Conservation (phyloP, 2,797 vertebrate genomes). For the Ciconia nigra region DNA sequence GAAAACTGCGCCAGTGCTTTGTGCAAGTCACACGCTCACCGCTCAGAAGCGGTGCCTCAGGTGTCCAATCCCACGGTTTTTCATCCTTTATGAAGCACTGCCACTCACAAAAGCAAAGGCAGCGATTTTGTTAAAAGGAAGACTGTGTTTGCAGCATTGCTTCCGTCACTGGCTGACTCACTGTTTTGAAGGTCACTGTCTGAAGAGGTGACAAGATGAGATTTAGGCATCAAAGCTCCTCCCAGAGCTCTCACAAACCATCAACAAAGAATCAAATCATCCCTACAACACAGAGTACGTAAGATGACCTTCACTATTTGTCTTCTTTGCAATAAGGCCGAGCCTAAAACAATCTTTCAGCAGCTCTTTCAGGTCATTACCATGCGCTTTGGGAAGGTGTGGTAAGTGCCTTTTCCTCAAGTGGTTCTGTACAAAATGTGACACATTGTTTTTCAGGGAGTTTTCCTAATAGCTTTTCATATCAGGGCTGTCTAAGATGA, state of each 20-base stretch:
- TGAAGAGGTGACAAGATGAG: neutral
- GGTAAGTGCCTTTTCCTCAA: neutral
- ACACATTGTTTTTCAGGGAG: neutral
- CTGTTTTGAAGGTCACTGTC: neutral
- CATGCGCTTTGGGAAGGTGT: neutral
- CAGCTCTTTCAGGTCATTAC: neutral
- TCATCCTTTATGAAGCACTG: neutral
- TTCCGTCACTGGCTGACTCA: neutral
- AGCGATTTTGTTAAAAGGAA: neutral
- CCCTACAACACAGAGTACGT: neutral
- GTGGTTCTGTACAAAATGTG: neutral
- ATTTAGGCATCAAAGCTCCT: neutral
- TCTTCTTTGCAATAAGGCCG: neutral
- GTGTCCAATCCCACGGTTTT: fast-evolving
- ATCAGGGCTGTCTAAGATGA: neutral
- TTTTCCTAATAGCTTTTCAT: neutral
- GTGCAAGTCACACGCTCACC: fast-evolving
- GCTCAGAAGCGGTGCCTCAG: neutral
- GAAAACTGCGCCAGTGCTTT: fast-evolving
- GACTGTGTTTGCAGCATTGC: neutral
- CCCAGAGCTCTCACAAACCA: neutral
- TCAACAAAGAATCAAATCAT: neutral
- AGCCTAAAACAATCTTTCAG: neutral
- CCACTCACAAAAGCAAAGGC: neutral
- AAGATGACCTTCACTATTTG: neutral